phyloP scores from a whole-genome alignment of 2,797 vertebrate species.

The Alca torda region DNA sequence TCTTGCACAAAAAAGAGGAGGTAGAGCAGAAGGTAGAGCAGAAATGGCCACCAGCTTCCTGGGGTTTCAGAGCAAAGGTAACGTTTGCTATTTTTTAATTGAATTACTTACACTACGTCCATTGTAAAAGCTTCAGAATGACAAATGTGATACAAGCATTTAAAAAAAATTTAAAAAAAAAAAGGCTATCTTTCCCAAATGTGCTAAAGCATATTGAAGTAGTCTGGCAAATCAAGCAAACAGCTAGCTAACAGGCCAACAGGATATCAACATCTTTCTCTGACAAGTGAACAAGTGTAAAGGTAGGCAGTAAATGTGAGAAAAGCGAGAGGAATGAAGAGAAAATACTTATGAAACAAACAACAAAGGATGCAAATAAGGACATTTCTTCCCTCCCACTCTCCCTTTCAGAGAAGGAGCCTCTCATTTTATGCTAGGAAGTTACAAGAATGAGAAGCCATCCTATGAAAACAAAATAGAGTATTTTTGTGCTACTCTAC shows the following conservation, averaged over 20 bases:
- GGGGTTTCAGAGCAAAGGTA: background rate
- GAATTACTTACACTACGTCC: background rate
- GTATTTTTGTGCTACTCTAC: background rate
- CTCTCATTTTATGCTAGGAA: background rate
- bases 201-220: slow-evolving; percentile 38
- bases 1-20: background rate
- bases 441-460: background rate
- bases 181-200: background rate
- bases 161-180: background rate
- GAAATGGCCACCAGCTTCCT: background rate
- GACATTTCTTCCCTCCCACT: slow-evolving; percentile 5
- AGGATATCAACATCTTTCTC: slow-evolving; percentile 32
- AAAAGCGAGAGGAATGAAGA: background rate
- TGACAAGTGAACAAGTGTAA: slow-evolving; percentile 35
- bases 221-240: slow-evolving; percentile 30
- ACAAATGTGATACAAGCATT: background rate
- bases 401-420: background rate
- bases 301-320: slow-evolving; percentile 47
- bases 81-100: background rate
- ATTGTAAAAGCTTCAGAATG: background rate
- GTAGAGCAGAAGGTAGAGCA: background rate
- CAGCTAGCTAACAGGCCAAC: background rate
- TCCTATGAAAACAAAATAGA: background rate
- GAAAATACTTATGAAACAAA: slow-evolving; percentile 22
- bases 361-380: background rate